A percentile compares a stretch with the other conserved stretches of the same genome.
Conservation (phyloP, 2,113 vertebrate genomes). For the Carassius carassius region DNA sequence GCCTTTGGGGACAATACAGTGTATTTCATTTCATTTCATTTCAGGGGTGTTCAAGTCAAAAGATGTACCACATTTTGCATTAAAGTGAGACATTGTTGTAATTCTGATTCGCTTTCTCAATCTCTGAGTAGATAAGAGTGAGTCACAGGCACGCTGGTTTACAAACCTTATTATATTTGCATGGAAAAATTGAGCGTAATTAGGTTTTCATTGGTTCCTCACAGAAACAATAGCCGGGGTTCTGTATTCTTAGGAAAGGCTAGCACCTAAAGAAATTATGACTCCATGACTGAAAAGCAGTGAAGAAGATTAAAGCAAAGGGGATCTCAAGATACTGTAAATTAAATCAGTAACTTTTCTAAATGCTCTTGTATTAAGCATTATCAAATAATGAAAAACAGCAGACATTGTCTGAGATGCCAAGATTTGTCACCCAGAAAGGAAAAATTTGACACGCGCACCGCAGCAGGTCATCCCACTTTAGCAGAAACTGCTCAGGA, state of each 20-base stretch:
- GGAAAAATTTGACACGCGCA: not conserved
- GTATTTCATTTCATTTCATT: too few species aligned
- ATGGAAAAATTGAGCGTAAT: constrained; percentile 18
- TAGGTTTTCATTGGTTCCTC: constrained; percentile 13
- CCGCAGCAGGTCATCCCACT: not conserved
- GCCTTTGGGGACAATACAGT: too few species aligned
- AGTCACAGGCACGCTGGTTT: not conserved
- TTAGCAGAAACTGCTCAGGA: not conserved
- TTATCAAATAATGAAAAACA: not conserved
- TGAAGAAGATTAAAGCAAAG: constrained; percentile 11
- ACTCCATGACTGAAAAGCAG: not conserved
- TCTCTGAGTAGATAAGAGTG: not conserved
- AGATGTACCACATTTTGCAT: not conserved
- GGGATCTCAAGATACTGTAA: not conserved
- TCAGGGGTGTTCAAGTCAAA: not conserved
- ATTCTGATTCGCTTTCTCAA: not conserved
- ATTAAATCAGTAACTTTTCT: constrained; percentile 5
- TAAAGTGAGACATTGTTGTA: not conserved
- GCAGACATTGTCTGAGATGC: too few species aligned
- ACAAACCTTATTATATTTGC: not conserved
- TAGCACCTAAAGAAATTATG: not conserved
- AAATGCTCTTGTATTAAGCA: not conserved
- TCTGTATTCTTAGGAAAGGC: constrained; percentile 10
- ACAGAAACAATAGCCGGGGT: constrained; percentile 31
- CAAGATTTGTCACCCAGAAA: not conserved